A percentile compares a stretch with the other conserved stretches of the same genome.
These are phyloP conservation scores for Paratrypauchen microcephalus DNA, from an alignment of 2,797 vertebrate genomes.

Conservation along the genomic window DNA sequence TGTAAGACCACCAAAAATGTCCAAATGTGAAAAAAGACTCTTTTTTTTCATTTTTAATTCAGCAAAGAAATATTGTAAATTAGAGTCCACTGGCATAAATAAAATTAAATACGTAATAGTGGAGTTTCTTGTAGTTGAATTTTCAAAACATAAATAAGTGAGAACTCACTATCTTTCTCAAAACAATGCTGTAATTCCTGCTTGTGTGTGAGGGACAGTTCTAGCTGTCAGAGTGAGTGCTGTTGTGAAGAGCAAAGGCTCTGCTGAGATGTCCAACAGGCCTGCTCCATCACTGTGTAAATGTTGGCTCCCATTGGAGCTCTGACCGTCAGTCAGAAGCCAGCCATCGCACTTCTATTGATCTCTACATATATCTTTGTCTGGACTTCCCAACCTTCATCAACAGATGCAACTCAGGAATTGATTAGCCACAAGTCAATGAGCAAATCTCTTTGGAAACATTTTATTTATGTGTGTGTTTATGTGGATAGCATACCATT, in stretches of 20 bases:
- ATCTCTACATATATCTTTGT: conserved; percentile 78
- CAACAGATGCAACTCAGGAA: conserved; percentile 79
- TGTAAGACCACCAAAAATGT: conserved; percentile 45
- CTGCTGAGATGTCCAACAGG: conserved; percentile 54
- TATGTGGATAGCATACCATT: conserved; percentile 85
- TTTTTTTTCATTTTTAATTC: background rate
- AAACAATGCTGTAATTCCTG: conserved; percentile 45
- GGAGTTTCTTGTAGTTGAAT: background rate
- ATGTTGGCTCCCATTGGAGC: conserved; percentile 69
- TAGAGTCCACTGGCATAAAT: background rate
- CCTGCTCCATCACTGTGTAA: conserved; percentile 64
- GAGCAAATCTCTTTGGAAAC: conserved; percentile 82
- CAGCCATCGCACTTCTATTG: conserved; percentile 70
- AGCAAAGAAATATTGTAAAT: background rate
- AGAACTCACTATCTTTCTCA: conserved; percentile 46
- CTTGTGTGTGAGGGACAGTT: conserved; percentile 62
- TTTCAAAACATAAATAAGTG: conserved; percentile 36
- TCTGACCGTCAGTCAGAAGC: conserved; percentile 70
- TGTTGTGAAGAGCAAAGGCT: conserved; percentile 26
- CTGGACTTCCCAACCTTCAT: conserved; percentile 77
- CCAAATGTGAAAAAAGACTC: conserved; percentile 17
- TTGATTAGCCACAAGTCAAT: conserved; percentile 81
- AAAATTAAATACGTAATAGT: background rate
- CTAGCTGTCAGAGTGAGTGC: conserved; percentile 45
- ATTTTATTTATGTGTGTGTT: conserved; percentile 84